phyloP scores from a whole-genome alignment of 2,113 vertebrate genomes.

The Calypte anna region DNA sequence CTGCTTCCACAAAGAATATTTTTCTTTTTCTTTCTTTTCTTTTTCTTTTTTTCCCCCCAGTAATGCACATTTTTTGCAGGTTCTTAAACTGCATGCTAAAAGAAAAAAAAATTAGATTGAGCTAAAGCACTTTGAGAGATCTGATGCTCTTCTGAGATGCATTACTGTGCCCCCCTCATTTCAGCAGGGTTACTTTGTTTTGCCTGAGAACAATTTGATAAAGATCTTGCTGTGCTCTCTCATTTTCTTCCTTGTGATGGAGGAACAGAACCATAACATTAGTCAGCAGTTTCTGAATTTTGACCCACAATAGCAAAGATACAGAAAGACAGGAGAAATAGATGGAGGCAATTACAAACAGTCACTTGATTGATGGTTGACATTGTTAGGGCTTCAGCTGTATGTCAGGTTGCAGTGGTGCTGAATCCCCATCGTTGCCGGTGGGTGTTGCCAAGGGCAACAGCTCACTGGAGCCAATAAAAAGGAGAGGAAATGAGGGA shows the following conservation, averaged over 20 bases:
- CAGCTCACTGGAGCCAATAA: constrained; percentile 78
- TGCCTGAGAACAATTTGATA: constrained; percentile 27
- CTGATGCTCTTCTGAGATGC: background rate
- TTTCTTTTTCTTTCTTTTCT: too few species aligned
- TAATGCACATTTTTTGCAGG: background rate
- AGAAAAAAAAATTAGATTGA: background rate
- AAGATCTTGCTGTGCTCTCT: background rate
- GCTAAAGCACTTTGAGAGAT: background rate
- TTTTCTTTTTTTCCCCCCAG: background rate
- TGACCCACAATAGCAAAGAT: constrained; percentile 78
- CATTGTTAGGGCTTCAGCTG: constrained; percentile 78
- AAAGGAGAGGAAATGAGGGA: constrained; percentile 76
- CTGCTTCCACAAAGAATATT: too few species aligned
- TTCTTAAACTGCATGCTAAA: background rate
- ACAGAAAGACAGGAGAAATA: constrained; percentile 79
- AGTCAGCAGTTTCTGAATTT: constrained; percentile 82
- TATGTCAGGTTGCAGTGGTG: constrained; percentile 73
- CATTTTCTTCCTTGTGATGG: constrained; percentile 46
- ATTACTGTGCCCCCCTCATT: background rate
- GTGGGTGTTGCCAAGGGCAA: constrained; percentile 82
- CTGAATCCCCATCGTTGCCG: constrained; percentile 72
- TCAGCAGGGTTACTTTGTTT: background rate
- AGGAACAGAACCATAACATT: constrained; percentile 65
- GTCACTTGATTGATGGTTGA: constrained; percentile 83
- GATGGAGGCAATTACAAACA: constrained; percentile 84